Base-by-base conservation (phyloP, 2,888 invertebrate species). In the Rotaria socialis region DNA sequence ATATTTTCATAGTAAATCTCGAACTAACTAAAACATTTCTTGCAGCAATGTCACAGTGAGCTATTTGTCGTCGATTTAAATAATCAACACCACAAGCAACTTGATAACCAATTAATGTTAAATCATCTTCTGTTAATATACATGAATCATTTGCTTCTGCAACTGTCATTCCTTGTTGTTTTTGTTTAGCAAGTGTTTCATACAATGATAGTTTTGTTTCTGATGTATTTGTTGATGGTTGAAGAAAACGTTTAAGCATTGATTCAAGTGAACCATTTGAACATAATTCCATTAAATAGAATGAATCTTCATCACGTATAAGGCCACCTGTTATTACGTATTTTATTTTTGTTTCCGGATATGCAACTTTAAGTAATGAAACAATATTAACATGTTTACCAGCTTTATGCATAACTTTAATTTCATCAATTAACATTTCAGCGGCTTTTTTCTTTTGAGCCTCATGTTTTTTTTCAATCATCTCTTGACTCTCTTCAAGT, bases 211-310 rank as follows among this genome's bases (percentile, higher is more conserved):
- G 10, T 80, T 80, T 80, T 22, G 6, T n/a, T 5, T 43, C 1
- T 47, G 22, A 43, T 11, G 22, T 22, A 80, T 43, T 47, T 11
- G 22, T 22, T 22, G 41, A 22, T 47, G 41, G 43, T 43, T 43
- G 75, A 80, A 47, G 75, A 47, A 80, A 80, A 11, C 24, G 22
- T 80, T 47, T 80, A 24, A 80, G 16, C 75, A 80, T 47, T 22
- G 75, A 80, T 47, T 80, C 75, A 24, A 80, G 47, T 47, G 75
- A 80, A 80, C 75, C 75, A 80, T 80, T 80, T n/a, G 41, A 43
- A 80, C 75, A 80, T 24, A 80, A 24, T 80, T 80, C 75, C 75
- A 80, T 80, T 43, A 80, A n/a, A 80, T 80, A 80, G 24, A 80
- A 80, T 24, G 75, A 80, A 80, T 80, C 75, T 80, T 80, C 75